Evolutionary conservation across 2,797 vertebrate species (phyloP).

Genomic region (Schizothorax lantsangensis): DNA sequence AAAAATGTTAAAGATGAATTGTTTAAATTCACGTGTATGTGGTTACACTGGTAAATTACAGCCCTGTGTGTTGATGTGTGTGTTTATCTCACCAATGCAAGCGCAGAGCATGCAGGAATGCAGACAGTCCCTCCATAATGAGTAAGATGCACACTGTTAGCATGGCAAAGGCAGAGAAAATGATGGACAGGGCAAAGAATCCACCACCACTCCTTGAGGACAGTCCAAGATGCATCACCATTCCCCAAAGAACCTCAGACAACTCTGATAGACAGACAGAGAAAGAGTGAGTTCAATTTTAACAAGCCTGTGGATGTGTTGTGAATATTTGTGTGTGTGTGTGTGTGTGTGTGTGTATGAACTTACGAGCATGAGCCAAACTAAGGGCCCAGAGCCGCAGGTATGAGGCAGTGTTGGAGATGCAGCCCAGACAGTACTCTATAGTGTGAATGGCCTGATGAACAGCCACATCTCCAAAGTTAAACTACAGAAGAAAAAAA

Average conservation of each 20-base stretch:
- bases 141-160: slow-evolving; percentile 93
- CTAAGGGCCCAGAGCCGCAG: slow-evolving; percentile 87
- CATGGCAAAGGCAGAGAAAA: slow-evolving; percentile 88
- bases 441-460: slow-evolving; percentile 98
- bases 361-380: slow-evolving; percentile 87
- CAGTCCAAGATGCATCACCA: slow-evolving; percentile 94
- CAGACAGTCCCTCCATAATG: slow-evolving; percentile 97
- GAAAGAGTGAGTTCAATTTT: neutral
- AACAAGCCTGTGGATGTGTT: neutral
- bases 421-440: slow-evolving; percentile 94
- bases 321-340: neutral
- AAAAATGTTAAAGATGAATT: neutral
- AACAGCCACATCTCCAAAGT: slow-evolving; percentile 92
- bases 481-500: slow-evolving; percentile 79
- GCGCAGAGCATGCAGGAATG: slow-evolving; percentile 93
- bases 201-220: slow-evolving; percentile 84
- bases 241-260: slow-evolving; percentile 88
- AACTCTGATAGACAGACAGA: slow-evolving; percentile 74
- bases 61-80: neutral
- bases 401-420: slow-evolving; percentile 86
- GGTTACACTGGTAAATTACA: neutral
- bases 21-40: neutral
- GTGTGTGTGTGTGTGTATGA: slow-evolving; percentile 4
- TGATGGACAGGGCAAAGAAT: slow-evolving; percentile 85
- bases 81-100: slow-evolving; percentile 89